These are phyloP conservation scores for Percina caprodes DNA, from an alignment of 2,113 vertebrate species.

Conservation along the genomic window DNA sequence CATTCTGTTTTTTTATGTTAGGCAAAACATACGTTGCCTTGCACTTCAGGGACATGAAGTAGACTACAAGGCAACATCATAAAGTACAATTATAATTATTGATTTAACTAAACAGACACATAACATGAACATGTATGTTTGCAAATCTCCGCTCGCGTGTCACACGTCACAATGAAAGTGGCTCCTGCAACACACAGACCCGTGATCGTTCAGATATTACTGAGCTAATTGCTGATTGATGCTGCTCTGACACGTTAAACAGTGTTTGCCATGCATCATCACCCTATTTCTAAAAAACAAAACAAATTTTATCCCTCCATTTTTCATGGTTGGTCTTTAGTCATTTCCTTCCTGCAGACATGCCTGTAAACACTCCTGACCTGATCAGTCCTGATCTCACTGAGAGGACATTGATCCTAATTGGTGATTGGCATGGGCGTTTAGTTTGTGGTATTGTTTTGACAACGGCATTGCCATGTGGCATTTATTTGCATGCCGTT, in stretches of 20 bases:
- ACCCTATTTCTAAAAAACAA: background rate
- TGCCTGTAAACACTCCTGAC: constrained; percentile 30
- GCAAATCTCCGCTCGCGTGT: constrained; percentile 1
- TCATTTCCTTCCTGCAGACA: constrained; percentile 21
- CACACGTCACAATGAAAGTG: constrained; percentile 7
- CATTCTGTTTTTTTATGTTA: too few relatives aligned
- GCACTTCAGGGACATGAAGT: too few relatives aligned
- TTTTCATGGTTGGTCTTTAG: constrained; percentile 5
- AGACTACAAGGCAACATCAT: too few relatives aligned
- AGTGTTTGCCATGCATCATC: constrained; percentile 13
- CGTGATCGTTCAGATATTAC: constrained; percentile 1
- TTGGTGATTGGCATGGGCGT: constrained; percentile 42
- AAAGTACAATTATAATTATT: too few relatives aligned
- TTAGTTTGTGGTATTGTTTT: constrained; percentile 49
- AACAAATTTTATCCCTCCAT: constrained; percentile 6
- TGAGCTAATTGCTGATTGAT: constrained; percentile 27
- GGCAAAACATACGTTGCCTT: too few relatives aligned
- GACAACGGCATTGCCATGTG: constrained; percentile 49
- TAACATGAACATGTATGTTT: background rate
- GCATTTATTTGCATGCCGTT: constrained; percentile 66
- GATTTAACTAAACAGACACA: background rate
- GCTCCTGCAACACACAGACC: background rate
- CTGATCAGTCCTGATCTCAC: constrained; percentile 25
- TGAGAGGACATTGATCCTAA: constrained; percentile 54
- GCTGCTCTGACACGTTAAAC: constrained; percentile 38